Percentiles rank a stretch among this genome's conserved stretches.
These are phyloP conservation scores for Mus caroli DNA, from an alignment of 2,797 vertebrate genomes.

Conservation along the genomic window DNA sequence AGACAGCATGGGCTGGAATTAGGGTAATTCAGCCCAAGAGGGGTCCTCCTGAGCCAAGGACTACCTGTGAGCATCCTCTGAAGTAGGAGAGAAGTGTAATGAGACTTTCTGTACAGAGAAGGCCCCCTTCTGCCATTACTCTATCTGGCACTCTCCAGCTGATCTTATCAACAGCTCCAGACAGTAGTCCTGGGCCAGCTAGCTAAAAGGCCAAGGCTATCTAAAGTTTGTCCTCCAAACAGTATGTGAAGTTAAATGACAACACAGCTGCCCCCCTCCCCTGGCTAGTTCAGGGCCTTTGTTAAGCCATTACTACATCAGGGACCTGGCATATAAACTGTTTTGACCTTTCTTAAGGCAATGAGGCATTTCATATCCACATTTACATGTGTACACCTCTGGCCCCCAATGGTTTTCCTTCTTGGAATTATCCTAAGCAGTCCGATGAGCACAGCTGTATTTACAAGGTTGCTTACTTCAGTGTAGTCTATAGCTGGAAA, in stretches of 20 bases:
- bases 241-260: background rate
- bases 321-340: background rate
- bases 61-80: background rate
- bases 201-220: background rate
- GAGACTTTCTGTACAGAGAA: background rate
- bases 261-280: background rate
- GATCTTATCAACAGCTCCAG: background rate
- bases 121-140: rapidly evolving
- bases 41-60: constrained; percentile 16
- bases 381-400: constrained; percentile 38
- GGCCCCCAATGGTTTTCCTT: constrained; percentile 45
- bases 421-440: constrained; percentile 31
- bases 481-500: constrained; percentile 36
- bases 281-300: background rate
- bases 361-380: background rate
- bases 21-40: constrained; percentile 73
- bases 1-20: constrained; percentile 71
- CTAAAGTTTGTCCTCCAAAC: background rate
- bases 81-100: constrained; percentile 2
- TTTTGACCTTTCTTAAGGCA: constrained; percentile 57
- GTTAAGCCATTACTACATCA: background rate
- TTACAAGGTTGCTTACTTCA: constrained; percentile 67
- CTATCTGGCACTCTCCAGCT: background rate
- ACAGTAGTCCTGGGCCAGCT: background rate
- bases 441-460: constrained; percentile 70